Base-by-base conservation (phyloP, 2,113 vertebrate species). In the Falcunculus frontatus region DNA sequence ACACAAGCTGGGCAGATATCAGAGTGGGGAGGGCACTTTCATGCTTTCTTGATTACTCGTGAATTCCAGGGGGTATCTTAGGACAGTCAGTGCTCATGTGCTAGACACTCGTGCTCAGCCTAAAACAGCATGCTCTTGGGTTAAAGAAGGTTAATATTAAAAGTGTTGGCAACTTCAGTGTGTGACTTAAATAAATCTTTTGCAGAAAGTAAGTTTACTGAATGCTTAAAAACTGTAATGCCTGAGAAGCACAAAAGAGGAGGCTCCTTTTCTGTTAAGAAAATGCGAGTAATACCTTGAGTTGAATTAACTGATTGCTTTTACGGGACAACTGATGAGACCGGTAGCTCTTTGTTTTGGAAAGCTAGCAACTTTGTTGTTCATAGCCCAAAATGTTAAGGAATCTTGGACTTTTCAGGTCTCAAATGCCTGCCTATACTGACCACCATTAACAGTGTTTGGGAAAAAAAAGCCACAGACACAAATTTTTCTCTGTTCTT, bases 61-160 rank as follows among this genome's bases (percentile, higher is more conserved):
- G 63, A 67, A 74, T 96, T 96, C 76, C 88, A 59, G 72, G 47
- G 95, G 64, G 52, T 92, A 63, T 95, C 93, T 95, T 41, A 89
- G 94, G 94, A 87, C 88, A 94, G 46, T 0, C 88, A 94, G 46
- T 0, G 0, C 78, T 95, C 35, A 47, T 83, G 65, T 91, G 84
- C 82, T 89, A 37, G 23, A 35, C 92, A 47, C 4, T 69, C 82
- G 77, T 30, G 35, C 84, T 91, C 32, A 32, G 77, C 3, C 46
- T n/a, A 9, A 53, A 60, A 42, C 37, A 35, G 64, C 53, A 46
- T 13, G 39, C 59, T 80, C 11, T 23, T 42, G 76, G 29, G 44
- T 88, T 94, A 57, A 74, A 65, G 55, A 17, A 70, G 63, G 42
- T 76, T 77, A 50, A 49, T 49, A 19, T 41, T 94, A 13, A 60